Percentiles rank a stretch among this genome's conserved stretches.
These are phyloP conservation scores for Steromphala cineraria DNA, from an alignment of 2,888 invertebrate species.

Conservation along the genomic window DNA sequence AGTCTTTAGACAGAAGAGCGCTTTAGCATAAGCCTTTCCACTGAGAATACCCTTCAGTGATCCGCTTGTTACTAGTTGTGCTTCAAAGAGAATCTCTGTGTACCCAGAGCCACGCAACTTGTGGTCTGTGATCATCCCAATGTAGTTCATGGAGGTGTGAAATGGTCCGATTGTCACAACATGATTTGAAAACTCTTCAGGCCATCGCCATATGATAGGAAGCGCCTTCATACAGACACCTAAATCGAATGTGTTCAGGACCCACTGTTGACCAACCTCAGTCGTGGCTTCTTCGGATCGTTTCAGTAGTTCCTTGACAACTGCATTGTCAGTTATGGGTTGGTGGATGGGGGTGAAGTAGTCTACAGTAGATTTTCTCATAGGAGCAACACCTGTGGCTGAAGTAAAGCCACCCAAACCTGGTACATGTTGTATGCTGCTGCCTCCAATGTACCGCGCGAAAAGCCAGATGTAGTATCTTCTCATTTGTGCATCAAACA, in stretches of 20 bases:
- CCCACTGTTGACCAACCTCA: too few relatives aligned
- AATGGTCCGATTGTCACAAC: too few relatives aligned
- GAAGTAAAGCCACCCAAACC: not conserved
- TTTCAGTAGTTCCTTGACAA: not conserved
- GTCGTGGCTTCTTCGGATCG: too few relatives aligned
- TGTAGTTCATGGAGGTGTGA: too few relatives aligned
- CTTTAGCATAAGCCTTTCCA: constrained; percentile 28
- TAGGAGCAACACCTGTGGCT: not conserved
- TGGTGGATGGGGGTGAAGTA: not conserved
- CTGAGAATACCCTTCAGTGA: constrained; percentile 32
- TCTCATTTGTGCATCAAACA: not conserved
- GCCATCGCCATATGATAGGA: too few relatives aligned
- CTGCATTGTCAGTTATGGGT: not conserved
- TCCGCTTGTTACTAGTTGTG: constrained; percentile 31
- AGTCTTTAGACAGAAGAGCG: constrained; percentile 24
- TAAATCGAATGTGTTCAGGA: too few relatives aligned
- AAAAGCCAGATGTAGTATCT: not conserved
- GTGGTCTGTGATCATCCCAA: not conserved
- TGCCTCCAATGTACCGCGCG: not conserved
- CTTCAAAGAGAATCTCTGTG: constrained; percentile 29
- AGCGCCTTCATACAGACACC: too few relatives aligned
- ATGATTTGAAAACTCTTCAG: too few relatives aligned
- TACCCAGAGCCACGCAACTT: constrained; percentile 21
- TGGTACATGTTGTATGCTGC: not conserved
- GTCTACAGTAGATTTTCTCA: not conserved